Conservation (phyloP, 2,113 vertebrate species). For the Monopterus albus region DNA sequence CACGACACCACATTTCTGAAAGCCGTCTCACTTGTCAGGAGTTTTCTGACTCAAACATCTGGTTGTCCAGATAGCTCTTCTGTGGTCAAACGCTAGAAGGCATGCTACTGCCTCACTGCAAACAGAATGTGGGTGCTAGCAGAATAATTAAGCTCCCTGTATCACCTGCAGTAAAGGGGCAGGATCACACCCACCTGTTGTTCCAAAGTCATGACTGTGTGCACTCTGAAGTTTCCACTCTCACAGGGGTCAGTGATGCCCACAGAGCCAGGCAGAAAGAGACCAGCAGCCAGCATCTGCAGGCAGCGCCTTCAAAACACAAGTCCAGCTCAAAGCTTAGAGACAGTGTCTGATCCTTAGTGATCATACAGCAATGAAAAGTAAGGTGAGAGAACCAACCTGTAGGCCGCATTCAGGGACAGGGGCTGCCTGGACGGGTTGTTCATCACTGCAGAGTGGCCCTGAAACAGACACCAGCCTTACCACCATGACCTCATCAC, state of each 20-base stretch:
- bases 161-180: background rate
- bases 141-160: too few relatives aligned
- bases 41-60: too few relatives aligned
- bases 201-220: constrained; percentile 97
- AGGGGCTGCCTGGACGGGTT: constrained; percentile 95
- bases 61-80: too few relatives aligned
- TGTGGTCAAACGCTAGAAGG: too few relatives aligned
- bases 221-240: constrained; percentile 95
- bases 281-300: constrained; percentile 95
- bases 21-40: too few relatives aligned
- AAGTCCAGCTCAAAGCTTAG: background rate
- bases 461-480: constrained; percentile 75
- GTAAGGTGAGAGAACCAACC: constrained; percentile 74
- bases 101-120: background rate
- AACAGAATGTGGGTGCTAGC: too few relatives aligned
- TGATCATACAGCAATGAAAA: accelerated
- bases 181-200: constrained; percentile 86
- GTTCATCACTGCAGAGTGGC: constrained; percentile 98
- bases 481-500: too few relatives aligned
- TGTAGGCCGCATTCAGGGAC: constrained; percentile 95
- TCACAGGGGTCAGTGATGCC: constrained; percentile 98
- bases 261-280: constrained; percentile 95
- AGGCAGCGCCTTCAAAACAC: constrained; percentile 88
- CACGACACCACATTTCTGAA: too few relatives aligned
- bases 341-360: background rate